These are phyloP conservation scores for Motacilla tschutschensis DNA, from an alignment of 2,113 vertebrate species.

Conservation along the genomic window DNA sequence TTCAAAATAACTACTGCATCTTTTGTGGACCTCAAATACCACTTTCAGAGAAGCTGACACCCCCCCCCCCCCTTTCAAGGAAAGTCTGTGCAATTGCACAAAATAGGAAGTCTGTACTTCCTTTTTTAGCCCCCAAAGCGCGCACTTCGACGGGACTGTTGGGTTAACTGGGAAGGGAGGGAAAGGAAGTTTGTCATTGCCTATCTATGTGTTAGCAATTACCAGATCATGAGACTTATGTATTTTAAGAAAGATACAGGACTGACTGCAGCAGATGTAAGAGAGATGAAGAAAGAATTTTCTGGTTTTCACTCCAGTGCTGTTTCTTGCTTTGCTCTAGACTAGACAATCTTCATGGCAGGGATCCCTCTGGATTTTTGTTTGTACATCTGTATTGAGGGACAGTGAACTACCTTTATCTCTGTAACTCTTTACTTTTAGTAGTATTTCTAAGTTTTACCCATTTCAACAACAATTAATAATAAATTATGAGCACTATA, in stretches of 20 bases:
- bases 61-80: background rate
- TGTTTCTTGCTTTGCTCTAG: background rate
- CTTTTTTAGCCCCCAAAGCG: constrained; percentile 6
- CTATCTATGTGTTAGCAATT: background rate
- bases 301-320: background rate
- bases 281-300: background rate
- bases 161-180: background rate
- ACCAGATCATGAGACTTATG: background rate
- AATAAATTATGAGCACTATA: background rate
- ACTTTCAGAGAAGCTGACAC: background rate
- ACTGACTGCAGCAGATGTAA: background rate
- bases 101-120: constrained; percentile 43
- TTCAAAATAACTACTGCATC: background rate
- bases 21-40: background rate
- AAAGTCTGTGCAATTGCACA: background rate
- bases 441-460: background rate
- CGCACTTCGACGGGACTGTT: background rate
- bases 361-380: background rate
- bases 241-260: background rate
- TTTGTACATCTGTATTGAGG: background rate
- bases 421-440: background rate
- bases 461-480: background rate
- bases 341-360: background rate
- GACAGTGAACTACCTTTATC: background rate
- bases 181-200: constrained; percentile 14